These are phyloP conservation scores for Herminia tarsipennalis DNA, from an alignment of 2,888 invertebrate species.

Conservation along the genomic window DNA sequence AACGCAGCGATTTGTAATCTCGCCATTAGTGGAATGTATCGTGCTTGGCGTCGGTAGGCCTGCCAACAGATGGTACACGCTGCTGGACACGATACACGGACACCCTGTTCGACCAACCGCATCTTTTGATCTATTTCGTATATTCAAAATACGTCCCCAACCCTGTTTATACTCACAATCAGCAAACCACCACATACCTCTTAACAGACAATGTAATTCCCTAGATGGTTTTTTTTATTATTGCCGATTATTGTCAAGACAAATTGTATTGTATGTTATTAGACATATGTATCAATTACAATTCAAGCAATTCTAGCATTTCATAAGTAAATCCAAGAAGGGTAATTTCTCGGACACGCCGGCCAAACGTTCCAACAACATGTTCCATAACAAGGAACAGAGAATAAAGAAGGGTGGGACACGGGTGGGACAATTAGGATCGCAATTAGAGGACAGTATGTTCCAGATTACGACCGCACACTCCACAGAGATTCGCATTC, in stretches of 20 bases:
- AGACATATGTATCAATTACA: too few species aligned
- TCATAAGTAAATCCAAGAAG: conserved; percentile 4
- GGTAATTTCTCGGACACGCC: conserved; percentile 9
- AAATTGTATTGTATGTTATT: too few species aligned
- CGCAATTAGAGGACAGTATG: conserved; percentile 85
- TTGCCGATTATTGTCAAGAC: too few species aligned
- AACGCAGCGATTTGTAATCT: conserved; percentile 69
- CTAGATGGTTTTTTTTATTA: too few species aligned
- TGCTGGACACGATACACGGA: conserved; percentile 35
- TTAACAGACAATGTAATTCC: too few species aligned
- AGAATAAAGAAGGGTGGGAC: conserved; percentile 63
- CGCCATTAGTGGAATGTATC: conserved; percentile 67
- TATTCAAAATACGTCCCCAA: too few species aligned
- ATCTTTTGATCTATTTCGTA: too few species aligned
- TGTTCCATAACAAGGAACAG: conserved; percentile 46
- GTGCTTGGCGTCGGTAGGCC: conserved; percentile 53
- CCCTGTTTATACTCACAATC: too few species aligned
- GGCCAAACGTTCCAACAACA: conserved; percentile 19
- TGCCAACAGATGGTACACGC: conserved; percentile 65
- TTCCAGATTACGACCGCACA: conserved; percentile 78
- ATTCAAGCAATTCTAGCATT: too few species aligned
- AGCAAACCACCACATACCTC: too few species aligned
- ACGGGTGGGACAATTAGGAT: conserved; percentile 76
- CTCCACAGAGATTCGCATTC: conserved; percentile 73
- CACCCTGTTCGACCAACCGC: background rate